A percentile compares a stretch with the other conserved stretches of the same genome.
phyloP scores from a whole-genome alignment of 2,113 vertebrate species.

The Ammodytes marinus region DNA sequence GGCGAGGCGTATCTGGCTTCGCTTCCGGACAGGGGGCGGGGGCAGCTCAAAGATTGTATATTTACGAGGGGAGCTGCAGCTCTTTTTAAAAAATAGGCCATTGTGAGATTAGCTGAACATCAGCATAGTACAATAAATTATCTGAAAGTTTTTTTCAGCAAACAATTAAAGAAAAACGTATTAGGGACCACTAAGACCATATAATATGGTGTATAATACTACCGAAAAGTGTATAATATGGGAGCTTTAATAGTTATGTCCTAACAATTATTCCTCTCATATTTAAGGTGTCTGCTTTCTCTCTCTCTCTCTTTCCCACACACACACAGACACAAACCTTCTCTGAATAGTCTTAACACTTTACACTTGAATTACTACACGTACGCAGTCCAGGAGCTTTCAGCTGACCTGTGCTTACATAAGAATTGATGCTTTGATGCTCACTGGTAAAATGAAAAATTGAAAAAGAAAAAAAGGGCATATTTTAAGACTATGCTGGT shows the following conservation, averaged over 20 bases:
- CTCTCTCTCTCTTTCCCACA: neutral
- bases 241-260: neutral
- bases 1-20: no score
- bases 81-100: no score
- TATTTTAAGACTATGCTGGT: neutral
- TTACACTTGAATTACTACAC: neutral
- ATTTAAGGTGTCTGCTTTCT: neutral
- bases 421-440: neutral
- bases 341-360: neutral
- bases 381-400: constrained; percentile 23
- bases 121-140: no score
- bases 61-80: no score
- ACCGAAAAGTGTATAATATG: no score
- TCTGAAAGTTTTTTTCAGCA: no score
- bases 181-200: no score
- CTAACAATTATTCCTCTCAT: neutral
- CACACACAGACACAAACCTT: neutral
- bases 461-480: neutral
- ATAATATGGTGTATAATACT: no score
- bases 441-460: neutral
- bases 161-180: no score
- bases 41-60: no score
- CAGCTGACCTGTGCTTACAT: neutral
- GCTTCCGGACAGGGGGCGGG: no score
- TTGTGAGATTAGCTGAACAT: no score